Evolutionary conservation across 2,888 invertebrate genomes (phyloP).

Genomic region (Meghimatium bilineatum): DNA sequence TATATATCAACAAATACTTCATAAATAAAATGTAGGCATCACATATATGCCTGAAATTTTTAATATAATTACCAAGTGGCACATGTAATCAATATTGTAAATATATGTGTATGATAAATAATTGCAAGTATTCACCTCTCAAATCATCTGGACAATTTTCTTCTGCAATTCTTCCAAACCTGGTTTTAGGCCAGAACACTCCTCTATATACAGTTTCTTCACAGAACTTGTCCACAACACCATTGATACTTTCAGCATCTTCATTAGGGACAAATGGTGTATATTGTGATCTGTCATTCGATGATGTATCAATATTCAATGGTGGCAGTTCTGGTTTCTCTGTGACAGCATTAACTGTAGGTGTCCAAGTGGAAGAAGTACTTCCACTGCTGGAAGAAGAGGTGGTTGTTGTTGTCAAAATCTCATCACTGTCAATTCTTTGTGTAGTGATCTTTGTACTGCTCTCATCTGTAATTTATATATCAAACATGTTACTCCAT

Average conservation of each 20-base stretch:
- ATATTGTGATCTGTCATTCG: neutral
- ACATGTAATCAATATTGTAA: neutral
- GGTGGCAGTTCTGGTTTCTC: neutral
- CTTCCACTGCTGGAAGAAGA: neutral
- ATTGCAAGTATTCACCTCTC: slow-evolving; percentile 15
- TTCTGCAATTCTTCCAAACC: slow-evolving; percentile 12
- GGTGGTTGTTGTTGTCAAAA: neutral
- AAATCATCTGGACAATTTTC: slow-evolving; percentile 6
- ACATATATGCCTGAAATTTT: too few species aligned
- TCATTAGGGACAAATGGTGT: neutral
- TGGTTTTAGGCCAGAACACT: slow-evolving; percentile 21
- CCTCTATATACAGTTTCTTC: neutral
- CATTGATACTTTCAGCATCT: neutral
- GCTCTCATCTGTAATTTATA: slow-evolving; percentile 5
- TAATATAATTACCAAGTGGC: too few species aligned
- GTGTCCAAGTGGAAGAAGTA: neutral
- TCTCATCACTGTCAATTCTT: neutral
- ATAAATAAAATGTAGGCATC: too few species aligned
- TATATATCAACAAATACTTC: too few species aligned
- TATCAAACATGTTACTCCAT: neutral
- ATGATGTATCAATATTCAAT: neutral
- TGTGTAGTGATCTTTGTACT: neutral
- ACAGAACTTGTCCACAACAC: slow-evolving; percentile 34
- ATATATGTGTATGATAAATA: neutral
- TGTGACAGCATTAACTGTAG: neutral